Evolutionary conservation across 2,888 invertebrate species (phyloP), one percentile per base, ranked within the genome.

Genomic region (Trilocha varians): DNA sequence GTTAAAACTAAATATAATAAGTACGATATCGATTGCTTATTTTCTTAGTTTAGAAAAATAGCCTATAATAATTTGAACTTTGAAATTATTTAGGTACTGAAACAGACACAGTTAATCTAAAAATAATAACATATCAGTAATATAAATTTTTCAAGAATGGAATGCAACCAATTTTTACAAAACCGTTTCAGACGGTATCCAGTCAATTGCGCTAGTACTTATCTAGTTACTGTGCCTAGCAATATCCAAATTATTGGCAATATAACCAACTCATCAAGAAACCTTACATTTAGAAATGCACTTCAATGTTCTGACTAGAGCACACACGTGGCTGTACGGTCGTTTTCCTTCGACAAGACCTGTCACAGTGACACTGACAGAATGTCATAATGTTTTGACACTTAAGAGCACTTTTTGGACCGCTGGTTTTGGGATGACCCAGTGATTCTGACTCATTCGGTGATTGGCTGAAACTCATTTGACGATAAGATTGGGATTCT

Each of bases 221-320:
- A n/a, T n/a, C n/a, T n/a, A n/a, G n/a, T n/a, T n/a, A n/a, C n/a
- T n/a, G n/a, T n/a, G n/a, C n/a, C n/a, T n/a, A n/a, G n/a, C n/a
- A n/a, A n/a, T n/a, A n/a, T n/a, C n/a, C n/a, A n/a, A n/a, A n/a
- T n/a, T n/a, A n/a, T n/a, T n/a, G n/a, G n/a, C n/a, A n/a, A n/a
- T n/a, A n/a, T n/a, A n/a, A n/a, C n/a, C n/a, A n/a, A n/a, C n/a
- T n/a, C n/a, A n/a, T n/a, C n/a, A n/a, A n/a, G n/a, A n/a, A n/a
- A n/a, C n/a, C 6, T 25, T 25, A 9, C 25, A 25, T 25, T 36
- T 25, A 63, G 60, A 68, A 70, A 71, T 70, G 70, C 71, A 68
- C 54, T 59, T 63, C 55, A 53, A 57, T 56, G 59, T 54, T 62
- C 55, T 82, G 82, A 82, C 82, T 82, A 82, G 82, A 82, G 78